Evolutionary conservation across 2,797 vertebrate species (phyloP), one percentile per base, ranked within the genome.

Genomic region (Halcyon chelicuti): DNA sequence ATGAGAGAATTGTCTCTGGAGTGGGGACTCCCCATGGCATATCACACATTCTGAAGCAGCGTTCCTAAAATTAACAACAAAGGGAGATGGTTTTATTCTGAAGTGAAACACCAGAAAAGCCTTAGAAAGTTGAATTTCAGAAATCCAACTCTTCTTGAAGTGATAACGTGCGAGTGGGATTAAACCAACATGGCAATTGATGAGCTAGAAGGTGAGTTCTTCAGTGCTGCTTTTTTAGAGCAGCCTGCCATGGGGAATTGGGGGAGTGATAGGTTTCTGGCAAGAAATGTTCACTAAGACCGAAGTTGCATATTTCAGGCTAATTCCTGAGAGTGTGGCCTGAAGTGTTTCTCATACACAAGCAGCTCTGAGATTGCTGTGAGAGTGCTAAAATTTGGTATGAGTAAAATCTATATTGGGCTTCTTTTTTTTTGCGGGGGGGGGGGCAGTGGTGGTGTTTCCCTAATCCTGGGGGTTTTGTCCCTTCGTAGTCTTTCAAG

Each of bases 401-500:
- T 47, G 19, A 62, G 31, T 33, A 47, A 55, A 71, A 63, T 35
- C 42, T 22, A 2, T 20, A 7, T 51, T n/a, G 6, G 31, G n/a
- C n/a, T n/a, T n/a, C n/a, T n/a, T n/a, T n/a, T n/a, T n/a, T n/a
- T n/a, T n/a, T n/a, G n/a, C n/a, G n/a, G n/a, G n/a, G n/a, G n/a
- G n/a, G n/a, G n/a, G n/a, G n/a, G 49, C 49, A 51, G 7, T 1
- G 3, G 4, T 25, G 19, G 3, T 37, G 7, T 42, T 85, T 18
- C 37, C 29, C 12, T 74, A 3, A 6, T 60, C 37, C 39, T 28
- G 28, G 22, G 25, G 7, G 3, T 46, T 22, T 19, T 54, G 20
- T 29, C n/a, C 11, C 2, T 26, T 65, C 2, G 0, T 2, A 33
- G 13, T 12, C 11, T 58, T 42, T n/a, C 33, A 42, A 23, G 51